Conservation (phyloP, 2,888 invertebrate genomes). For the Cerastoderma edule region DNA sequence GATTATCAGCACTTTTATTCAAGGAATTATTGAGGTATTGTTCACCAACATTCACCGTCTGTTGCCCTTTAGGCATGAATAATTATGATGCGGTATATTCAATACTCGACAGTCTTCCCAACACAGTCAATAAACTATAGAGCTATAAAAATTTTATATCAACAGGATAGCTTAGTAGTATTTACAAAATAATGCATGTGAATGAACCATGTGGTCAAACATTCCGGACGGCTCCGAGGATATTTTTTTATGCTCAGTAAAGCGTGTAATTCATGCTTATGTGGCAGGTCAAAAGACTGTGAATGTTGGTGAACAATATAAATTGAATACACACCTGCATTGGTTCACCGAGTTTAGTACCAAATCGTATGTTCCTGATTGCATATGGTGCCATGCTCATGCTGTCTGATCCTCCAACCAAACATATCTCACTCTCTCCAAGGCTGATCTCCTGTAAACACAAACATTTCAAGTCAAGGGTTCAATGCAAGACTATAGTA, state of each 20-base stretch:
- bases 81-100: not conserved
- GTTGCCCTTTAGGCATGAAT: not conserved
- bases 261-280: not conserved
- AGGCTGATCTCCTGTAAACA: conserved; percentile 90
- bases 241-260: not conserved
- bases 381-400: conserved; percentile 97
- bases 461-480: not conserved
- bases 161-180: not conserved
- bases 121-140: not conserved
- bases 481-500: not conserved
- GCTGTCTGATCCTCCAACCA: conserved; percentile 97
- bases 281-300: not conserved
- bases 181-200: not conserved
- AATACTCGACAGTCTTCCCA: not conserved
- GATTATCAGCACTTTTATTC: not conserved
- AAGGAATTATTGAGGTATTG: not conserved
- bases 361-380: conserved; percentile 92
- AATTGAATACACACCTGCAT: conserved; percentile 78
- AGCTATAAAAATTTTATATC: too few species aligned
- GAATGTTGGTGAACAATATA: not conserved
- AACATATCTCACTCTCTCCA: conserved; percentile 92
- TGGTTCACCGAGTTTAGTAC: conserved; percentile 91
- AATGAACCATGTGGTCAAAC: not conserved
- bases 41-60: not conserved
- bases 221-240: not conserved